Evolutionary conservation across 2,113 vertebrate species (phyloP), one percentile per base, ranked within the genome.

Genomic region (Osmerus mordax): DNA sequence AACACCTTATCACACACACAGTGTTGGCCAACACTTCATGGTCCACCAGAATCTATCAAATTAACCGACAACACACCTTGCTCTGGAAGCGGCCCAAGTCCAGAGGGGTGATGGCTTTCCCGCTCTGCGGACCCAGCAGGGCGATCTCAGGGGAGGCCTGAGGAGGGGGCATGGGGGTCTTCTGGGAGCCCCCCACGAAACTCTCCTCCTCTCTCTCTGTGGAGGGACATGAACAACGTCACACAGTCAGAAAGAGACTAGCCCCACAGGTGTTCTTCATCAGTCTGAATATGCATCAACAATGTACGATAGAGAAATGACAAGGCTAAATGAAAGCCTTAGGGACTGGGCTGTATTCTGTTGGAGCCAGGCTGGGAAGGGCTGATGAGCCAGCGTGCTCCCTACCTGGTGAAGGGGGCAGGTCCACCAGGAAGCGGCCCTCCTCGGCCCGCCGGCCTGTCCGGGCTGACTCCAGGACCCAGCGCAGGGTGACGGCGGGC

Each of bases 71-170:
- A 12, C 41, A 9, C 41, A 56, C 55, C 87, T 94, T 97, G 87
- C 97, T 99, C 87, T 93, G 94, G 78, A 99, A 96, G 56, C 91
- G 91, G 62, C 92, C 94, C 63, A 94, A 82, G 86, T 99, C 96
- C 62, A 99, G 89, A 0, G 97, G 97, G 0, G 96, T 96, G 28
- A 99, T 83, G 0, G 91, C 81, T 21, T 92, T 75, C 3, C 87
- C 6, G 60, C 86, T 93, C 71, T 83, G 95, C 3, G 82, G 86
- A 60, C 86, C 87, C 1, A 66, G 69, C 28, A 87, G 21, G 75
- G 91, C 84, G 75, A 89, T 78, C 73, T 89, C 88, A 54, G 89
- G 87, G 69, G 90, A 91, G 3, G 78, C 65, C 0, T 72, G 70
- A 1, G 84, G 84, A 53, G 23, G 58, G 47, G 78, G 78, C 64